Percentiles rank a stretch among this genome's conserved stretches.
Conservation (phyloP, 2,113 vertebrate species). For the Atrichornis clamosus region DNA sequence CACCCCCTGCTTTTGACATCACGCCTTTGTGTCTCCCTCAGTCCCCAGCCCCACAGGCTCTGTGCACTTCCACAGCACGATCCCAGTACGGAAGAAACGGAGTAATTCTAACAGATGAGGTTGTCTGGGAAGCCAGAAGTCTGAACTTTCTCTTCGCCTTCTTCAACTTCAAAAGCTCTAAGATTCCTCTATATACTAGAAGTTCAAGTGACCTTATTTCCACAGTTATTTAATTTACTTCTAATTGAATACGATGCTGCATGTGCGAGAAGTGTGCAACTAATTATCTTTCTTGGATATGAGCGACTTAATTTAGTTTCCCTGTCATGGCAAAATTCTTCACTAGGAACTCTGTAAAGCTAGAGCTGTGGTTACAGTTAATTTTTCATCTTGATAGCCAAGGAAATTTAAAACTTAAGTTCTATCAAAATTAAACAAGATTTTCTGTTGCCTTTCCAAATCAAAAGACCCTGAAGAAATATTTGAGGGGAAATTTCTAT, state of each 20-base stretch:
- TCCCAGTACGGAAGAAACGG: background rate
- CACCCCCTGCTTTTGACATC: background rate
- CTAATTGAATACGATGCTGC: background rate
- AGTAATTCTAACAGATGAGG: background rate
- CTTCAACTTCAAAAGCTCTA: background rate
- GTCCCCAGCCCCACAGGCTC: rapidly evolving
- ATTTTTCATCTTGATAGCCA: background rate
- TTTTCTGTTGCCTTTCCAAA: background rate
- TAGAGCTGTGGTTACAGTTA: background rate
- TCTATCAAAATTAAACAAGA: background rate
- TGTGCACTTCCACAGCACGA: background rate
- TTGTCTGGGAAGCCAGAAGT: background rate
- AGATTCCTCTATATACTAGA: background rate
- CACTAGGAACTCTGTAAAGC: background rate
- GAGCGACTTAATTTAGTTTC: slow-evolving; percentile 6
- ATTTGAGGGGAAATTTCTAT: background rate
- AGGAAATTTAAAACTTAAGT: background rate
- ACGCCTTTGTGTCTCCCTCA: background rate
- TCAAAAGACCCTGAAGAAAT: background rate
- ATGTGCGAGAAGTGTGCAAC: background rate
- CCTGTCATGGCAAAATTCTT: background rate
- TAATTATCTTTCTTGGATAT: background rate
- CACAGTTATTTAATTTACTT: background rate
- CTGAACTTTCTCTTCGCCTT: background rate
- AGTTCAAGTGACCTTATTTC: background rate